These are phyloP conservation scores for Nyleta sp. DNA, from an alignment of 2,888 invertebrate species.

Conservation along the genomic window DNA sequence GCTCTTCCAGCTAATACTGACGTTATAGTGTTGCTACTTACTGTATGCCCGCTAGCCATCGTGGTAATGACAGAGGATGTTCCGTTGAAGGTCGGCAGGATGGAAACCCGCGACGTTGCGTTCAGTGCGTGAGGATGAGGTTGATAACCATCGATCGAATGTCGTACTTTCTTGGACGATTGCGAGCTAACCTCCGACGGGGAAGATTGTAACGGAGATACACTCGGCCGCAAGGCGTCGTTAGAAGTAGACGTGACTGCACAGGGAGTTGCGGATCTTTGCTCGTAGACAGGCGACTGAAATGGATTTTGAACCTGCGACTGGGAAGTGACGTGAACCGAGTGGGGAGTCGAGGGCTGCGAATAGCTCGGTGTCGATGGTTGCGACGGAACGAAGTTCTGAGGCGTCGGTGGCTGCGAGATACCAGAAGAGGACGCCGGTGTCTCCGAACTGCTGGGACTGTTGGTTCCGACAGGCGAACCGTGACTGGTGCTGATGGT, in stretches of 20 bases:
- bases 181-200: slow-evolving; percentile 67
- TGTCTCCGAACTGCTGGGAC: slow-evolving; percentile 84
- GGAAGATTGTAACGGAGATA: slow-evolving; percentile 64
- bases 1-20: slow-evolving; percentile 90
- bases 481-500: slow-evolving; percentile 93
- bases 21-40: slow-evolving; percentile 91
- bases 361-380: slow-evolving; percentile 80
- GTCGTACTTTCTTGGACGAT: slow-evolving; percentile 82
- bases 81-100: slow-evolving; percentile 71
- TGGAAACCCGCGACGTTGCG: slow-evolving; percentile 70
- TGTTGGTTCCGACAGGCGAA: slow-evolving; percentile 85
- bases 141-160: slow-evolving; percentile 77
- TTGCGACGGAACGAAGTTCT: slow-evolving; percentile 78
- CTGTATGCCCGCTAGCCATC: slow-evolving; percentile 90
- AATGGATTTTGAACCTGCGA: slow-evolving; percentile 71
- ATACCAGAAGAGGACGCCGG: slow-evolving; percentile 77
- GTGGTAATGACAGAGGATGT: slow-evolving; percentile 84
- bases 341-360: slow-evolving; percentile 79
- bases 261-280: slow-evolving; percentile 74
- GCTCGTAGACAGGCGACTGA: slow-evolving; percentile 73
- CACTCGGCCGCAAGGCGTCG: slow-evolving; percentile 52
- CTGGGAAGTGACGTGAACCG: slow-evolving; percentile 67
- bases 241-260: slow-evolving; percentile 67
- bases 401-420: slow-evolving; percentile 79
- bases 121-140: slow-evolving; percentile 78